Evolutionary conservation across 1,140 invertebrate genomes (phyloP).

Genomic region (Formica selysi): DNA sequence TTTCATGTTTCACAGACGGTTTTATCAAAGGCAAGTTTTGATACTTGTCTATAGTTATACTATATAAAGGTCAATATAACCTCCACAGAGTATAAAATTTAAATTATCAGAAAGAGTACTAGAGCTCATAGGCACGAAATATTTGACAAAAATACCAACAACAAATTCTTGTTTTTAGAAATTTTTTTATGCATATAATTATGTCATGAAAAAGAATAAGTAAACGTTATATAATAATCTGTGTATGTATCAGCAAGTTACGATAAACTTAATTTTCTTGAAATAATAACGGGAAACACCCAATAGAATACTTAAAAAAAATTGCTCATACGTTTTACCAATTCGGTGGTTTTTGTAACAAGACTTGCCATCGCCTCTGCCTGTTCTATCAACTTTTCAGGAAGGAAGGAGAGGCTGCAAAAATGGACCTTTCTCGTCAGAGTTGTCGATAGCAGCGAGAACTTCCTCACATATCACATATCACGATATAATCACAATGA

Average conservation of each 20-base stretch:
- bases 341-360: background rate
- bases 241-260: background rate
- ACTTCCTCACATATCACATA: background rate
- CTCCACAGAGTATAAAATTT: background rate
- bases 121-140: background rate
- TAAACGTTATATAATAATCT: slow-evolving; percentile 40
- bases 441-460: background rate
- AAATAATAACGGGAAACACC: background rate
- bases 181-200: background rate
- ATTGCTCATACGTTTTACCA: slow-evolving; percentile 28
- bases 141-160: background rate
- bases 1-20: too few relatives aligned
- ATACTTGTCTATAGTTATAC: background rate
- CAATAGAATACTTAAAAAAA: background rate
- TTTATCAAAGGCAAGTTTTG: too few relatives aligned
- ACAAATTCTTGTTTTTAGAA: background rate
- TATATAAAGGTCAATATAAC: background rate
- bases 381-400: background rate
- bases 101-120: background rate
- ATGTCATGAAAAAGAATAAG: background rate
- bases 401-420: background rate
- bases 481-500: background rate
- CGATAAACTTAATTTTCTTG: background rate
- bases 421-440: background rate
- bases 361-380: slow-evolving; percentile 26